These are phyloP conservation scores for Plestiodon gilberti DNA, from an alignment of 2,113 vertebrate species.

Conservation along the genomic window DNA sequence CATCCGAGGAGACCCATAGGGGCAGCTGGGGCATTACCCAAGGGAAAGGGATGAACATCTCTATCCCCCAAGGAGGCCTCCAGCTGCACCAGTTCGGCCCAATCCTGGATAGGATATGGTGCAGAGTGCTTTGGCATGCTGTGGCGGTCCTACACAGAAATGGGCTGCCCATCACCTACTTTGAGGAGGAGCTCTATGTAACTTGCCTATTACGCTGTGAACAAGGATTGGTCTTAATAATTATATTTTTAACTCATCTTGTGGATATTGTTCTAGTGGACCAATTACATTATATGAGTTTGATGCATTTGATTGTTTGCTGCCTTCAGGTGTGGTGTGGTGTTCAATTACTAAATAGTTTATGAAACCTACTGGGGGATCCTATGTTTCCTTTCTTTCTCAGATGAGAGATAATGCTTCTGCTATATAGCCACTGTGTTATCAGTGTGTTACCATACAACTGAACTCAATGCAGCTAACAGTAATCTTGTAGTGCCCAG, in stretches of 20 bases:
- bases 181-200: background rate
- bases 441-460: no score
- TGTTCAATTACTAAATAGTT: background rate
- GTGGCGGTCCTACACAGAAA: no score
- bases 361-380: background rate
- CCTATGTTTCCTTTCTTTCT: background rate
- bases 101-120: no score
- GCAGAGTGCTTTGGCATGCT: no score
- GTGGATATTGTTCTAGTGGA: background rate
- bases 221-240: background rate
- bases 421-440: background rate
- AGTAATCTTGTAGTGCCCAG: no score
- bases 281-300: background rate
- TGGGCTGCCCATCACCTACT: background rate
- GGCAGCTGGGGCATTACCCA: no score
- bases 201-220: background rate
- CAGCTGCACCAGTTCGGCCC: no score
- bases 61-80: no score
- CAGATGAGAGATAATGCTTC: background rate
- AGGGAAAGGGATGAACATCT: no score
- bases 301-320: background rate
- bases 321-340: background rate
- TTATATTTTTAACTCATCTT: background rate
- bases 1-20: no score
- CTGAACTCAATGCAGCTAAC: no score